Evolutionary conservation across 1,140 invertebrate species (phyloP).

Genomic region (Helicoverpa armigera): DNA sequence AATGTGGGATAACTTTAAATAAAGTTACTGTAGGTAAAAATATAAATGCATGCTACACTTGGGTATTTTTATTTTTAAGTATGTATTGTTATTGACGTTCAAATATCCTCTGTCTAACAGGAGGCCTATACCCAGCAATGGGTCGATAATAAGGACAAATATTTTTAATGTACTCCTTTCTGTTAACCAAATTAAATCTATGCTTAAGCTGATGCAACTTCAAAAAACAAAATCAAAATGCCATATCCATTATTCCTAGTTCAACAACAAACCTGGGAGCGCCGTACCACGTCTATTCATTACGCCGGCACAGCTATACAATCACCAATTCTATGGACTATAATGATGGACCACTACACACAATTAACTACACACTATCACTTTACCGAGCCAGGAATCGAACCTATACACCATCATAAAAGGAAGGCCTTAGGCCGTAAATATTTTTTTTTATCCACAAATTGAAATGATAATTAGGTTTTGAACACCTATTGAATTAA

Average conservation of each 20-base stretch:
- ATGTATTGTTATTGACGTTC: too few species aligned
- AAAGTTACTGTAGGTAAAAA: too few species aligned
- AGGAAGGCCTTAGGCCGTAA: slow-evolving; percentile 13
- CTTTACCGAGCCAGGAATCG: slow-evolving; percentile 37
- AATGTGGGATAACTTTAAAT: too few species aligned
- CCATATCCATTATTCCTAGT: not conserved
- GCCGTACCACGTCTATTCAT: slow-evolving; percentile 54
- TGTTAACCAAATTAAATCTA: too few species aligned
- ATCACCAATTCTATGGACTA: slow-evolving; percentile 61
- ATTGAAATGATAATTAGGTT: slow-evolving; percentile 35
- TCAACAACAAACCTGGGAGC: slow-evolving; percentile 36
- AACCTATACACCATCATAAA: slow-evolving; percentile 32
- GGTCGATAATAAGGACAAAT: too few species aligned
- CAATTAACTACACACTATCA: slow-evolving; percentile 52
- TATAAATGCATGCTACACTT: too few species aligned
- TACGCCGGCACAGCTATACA: slow-evolving; percentile 52
- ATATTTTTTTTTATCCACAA: slow-evolving; percentile 3
- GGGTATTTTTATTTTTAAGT: too few species aligned
- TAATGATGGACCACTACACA: slow-evolving; percentile 51
- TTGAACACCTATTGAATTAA: slow-evolving; percentile 3
- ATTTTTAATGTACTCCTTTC: too few species aligned
- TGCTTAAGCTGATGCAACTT: too few species aligned
- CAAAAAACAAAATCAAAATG: not conserved
- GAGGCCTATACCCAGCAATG: too few species aligned
- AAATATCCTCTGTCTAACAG: too few species aligned